Percentiles rank a stretch among this genome's conserved stretches.
phyloP scores from a whole-genome alignment of 2,888 invertebrate genomes.

The Archips xylosteana region DNA sequence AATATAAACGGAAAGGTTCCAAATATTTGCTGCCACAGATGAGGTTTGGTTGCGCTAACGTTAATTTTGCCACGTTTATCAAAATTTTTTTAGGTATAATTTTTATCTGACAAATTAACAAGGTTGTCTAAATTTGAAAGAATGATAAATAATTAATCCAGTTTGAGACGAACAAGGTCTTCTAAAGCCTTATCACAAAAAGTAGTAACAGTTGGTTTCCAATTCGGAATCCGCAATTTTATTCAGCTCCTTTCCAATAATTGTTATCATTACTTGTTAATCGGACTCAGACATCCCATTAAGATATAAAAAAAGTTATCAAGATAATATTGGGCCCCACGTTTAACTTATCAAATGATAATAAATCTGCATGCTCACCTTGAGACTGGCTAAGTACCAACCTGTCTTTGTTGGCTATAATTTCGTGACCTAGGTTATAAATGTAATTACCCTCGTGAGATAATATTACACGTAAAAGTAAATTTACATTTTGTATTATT shows the following conservation, averaged over 20 bases:
- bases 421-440: slow-evolving; percentile 26
- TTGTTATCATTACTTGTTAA: slow-evolving; percentile 1
- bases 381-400: slow-evolving; percentile 9
- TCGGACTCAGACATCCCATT: slow-evolving; percentile 19
- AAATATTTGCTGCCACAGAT: too few species aligned
- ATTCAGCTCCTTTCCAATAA: background rate
- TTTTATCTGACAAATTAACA: background rate
- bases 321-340: slow-evolving; percentile 16
- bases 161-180: background rate
- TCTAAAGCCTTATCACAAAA: background rate
- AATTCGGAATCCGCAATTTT: background rate
- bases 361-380: slow-evolving; percentile 27
- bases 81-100: background rate
- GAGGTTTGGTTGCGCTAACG: background rate
- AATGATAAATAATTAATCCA: background rate
- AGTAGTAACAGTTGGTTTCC: background rate
- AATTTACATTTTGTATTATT: background rate
- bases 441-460: slow-evolving; percentile 8
- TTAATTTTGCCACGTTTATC: too few species aligned
- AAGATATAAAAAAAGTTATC: slow-evolving; percentile 28
- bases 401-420: background rate
- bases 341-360: slow-evolving; percentile 26
- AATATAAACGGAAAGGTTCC: too few species aligned
- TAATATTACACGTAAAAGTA: background rate
- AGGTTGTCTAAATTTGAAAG: background rate